These are phyloP conservation scores for Apogon hyalosoma DNA, from an alignment of 2,797 vertebrate species.

Conservation along the genomic window DNA sequence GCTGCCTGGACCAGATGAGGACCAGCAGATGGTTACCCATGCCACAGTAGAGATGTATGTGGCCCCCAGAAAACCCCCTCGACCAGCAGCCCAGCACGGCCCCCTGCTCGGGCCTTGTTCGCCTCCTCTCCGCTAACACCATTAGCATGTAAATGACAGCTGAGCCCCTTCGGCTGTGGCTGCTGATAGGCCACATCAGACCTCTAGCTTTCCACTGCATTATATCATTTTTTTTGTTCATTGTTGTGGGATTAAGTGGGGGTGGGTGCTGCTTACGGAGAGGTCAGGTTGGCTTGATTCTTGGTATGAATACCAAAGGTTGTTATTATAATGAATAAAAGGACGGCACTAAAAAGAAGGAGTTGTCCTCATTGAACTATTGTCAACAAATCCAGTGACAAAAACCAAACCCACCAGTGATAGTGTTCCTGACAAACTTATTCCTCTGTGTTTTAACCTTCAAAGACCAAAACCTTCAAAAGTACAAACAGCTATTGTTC, in stretches of 20 bases:
- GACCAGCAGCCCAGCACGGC: slow-evolving; percentile 18
- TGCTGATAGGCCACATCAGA: slow-evolving; percentile 65
- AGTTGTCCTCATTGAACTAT: too few relatives aligned
- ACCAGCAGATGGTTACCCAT: slow-evolving; percentile 73
- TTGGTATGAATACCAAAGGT: slow-evolving; percentile 47
- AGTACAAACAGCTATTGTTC: too few relatives aligned
- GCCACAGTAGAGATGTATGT: slow-evolving; percentile 31
- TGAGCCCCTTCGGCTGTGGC: slow-evolving; percentile 55
- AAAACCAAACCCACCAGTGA: too few relatives aligned
- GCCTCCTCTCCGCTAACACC: slow-evolving; percentile 47
- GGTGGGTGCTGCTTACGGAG: slow-evolving; percentile 27
- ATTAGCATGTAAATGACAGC: slow-evolving; percentile 82
- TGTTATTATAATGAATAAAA: slow-evolving; percentile 15
- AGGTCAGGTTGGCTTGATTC: slow-evolving; percentile 37
- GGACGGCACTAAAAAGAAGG: neutral
- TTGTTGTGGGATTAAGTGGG: slow-evolving; percentile 74
- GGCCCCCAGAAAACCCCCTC: slow-evolving; percentile 20
- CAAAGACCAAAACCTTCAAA: too few relatives aligned
- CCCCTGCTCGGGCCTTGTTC: slow-evolving; percentile 37
- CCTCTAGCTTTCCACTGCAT: slow-evolving; percentile 55
- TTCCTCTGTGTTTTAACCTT: too few relatives aligned
- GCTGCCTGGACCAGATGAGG: slow-evolving; percentile 68
- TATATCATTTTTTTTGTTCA: slow-evolving; percentile 59
- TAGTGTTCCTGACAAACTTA: too few relatives aligned
- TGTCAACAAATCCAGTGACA: too few relatives aligned